phyloP scores from a whole-genome alignment of 2,888 invertebrate genomes.

The Gari tellinella region DNA sequence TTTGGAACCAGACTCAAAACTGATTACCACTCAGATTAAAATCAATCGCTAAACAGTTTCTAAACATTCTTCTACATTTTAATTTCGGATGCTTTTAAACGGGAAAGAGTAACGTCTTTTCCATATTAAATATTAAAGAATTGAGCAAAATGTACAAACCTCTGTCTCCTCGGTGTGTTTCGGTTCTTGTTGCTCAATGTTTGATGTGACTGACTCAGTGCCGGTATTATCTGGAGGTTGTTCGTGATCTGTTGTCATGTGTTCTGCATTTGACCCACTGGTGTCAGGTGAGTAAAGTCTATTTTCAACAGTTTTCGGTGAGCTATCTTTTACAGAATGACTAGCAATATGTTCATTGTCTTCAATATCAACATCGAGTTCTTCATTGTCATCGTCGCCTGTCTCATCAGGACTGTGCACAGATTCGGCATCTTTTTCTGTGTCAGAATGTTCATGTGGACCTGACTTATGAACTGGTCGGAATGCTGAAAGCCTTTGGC shows the following conservation, averaged over 20 bases:
- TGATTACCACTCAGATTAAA: too few species aligned
- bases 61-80: too few species aligned
- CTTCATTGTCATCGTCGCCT: slow-evolving; percentile 24
- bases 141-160: too few species aligned
- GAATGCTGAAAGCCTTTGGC: slow-evolving; percentile 53
- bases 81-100: too few species aligned
- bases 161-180: too few species aligned
- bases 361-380: slow-evolving; percentile 49
- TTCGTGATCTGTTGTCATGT: too few species aligned
- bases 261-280: slow-evolving; percentile 19
- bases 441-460: slow-evolving; percentile 11
- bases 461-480: slow-evolving; percentile 48
- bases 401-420: slow-evolving; percentile 1
- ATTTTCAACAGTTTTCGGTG: slow-evolving; percentile 9
- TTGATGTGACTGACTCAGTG: too few species aligned
- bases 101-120: too few species aligned
- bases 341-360: slow-evolving; percentile 3
- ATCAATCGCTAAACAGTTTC: too few species aligned
- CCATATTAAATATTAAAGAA: too few species aligned
- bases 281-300: slow-evolving; percentile 30
- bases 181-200: not conserved
- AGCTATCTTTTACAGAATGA: slow-evolving; percentile 1
- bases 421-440: not conserved
- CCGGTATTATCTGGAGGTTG: too few species aligned
- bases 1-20: too few species aligned